A percentile compares a stretch with the other conserved stretches of the same genome.
Evolutionary conservation across 2,888 invertebrate species (phyloP).

Genomic region (Chymomyza amoena): DNA sequence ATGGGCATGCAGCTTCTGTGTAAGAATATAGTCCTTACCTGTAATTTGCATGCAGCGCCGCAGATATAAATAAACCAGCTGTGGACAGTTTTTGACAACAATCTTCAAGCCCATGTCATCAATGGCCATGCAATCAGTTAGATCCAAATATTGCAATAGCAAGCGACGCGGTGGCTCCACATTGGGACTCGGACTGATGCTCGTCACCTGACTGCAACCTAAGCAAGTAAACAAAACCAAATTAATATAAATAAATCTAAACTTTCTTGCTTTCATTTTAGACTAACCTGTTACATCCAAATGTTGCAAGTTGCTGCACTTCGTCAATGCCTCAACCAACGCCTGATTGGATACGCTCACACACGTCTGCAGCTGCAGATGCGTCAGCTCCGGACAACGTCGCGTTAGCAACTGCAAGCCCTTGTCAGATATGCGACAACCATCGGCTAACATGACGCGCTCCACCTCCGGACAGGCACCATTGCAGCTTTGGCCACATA

Average conservation of each 20-base stretch:
- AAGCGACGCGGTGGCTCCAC: constrained; percentile 84
- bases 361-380: constrained; percentile 88
- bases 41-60: constrained; percentile 93
- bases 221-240: constrained; percentile 23
- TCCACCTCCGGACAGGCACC: constrained; percentile 85
- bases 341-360: constrained; percentile 87
- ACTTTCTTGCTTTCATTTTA: not conserved
- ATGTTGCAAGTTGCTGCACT: constrained; percentile 89
- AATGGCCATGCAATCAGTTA: constrained; percentile 92
- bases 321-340: constrained; percentile 87
- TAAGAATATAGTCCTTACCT: constrained; percentile 79
- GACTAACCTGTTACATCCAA: constrained; percentile 89
- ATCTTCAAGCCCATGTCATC: constrained; percentile 91
- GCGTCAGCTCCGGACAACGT: constrained; percentile 89
- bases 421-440: constrained; percentile 86
- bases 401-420: constrained; percentile 88
- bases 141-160: constrained; percentile 91
- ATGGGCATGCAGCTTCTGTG: not conserved
- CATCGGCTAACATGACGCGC: constrained; percentile 84
- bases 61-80: constrained; percentile 91
- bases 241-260: not conserved
- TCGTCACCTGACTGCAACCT: constrained; percentile 88
- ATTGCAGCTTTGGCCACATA: constrained; percentile 84
- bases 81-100: constrained; percentile 91
- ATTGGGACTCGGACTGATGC: constrained; percentile 85